Percentiles rank a stretch among this genome's conserved stretches.
Conservation (phyloP, 2,113 vertebrate species). For the Silurus glanis region DNA sequence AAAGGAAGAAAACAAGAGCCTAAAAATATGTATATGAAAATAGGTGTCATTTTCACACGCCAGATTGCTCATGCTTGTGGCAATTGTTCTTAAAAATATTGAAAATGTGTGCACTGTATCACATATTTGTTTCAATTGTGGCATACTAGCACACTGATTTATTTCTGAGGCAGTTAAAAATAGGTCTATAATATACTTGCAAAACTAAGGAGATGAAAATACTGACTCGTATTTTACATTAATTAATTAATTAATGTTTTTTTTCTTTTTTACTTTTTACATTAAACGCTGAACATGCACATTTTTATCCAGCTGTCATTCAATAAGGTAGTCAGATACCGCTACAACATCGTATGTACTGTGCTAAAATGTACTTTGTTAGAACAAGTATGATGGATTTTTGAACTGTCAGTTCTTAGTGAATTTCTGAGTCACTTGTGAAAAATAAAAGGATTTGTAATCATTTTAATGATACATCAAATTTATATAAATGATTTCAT, state of each 20-base stretch:
- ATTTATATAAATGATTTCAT: neutral
- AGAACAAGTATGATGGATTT: neutral
- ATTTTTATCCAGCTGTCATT: neutral
- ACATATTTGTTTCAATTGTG: neutral
- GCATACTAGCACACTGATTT: neutral
- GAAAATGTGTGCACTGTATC: neutral
- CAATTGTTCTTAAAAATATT: neutral
- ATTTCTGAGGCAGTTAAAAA: neutral
- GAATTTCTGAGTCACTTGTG: neutral
- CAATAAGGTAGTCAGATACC: neutral
- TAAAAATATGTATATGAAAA: neutral
- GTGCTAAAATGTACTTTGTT: neutral
- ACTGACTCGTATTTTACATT: neutral
- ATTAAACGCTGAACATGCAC: neutral
- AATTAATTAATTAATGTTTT: neutral
- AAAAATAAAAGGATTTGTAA: neutral
- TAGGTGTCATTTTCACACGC: neutral
- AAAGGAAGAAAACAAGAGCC: neutral
- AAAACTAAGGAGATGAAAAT: neutral
- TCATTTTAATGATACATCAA: neutral
- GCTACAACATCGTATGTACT: too few relatives aligned
- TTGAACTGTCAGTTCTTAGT: neutral
- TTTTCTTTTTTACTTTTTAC: neutral
- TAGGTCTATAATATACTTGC: neutral
- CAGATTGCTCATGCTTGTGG: neutral